These are phyloP conservation scores for Drosophila funebris DNA, from an alignment of 1,140 invertebrate genomes.

Conservation along the genomic window DNA sequence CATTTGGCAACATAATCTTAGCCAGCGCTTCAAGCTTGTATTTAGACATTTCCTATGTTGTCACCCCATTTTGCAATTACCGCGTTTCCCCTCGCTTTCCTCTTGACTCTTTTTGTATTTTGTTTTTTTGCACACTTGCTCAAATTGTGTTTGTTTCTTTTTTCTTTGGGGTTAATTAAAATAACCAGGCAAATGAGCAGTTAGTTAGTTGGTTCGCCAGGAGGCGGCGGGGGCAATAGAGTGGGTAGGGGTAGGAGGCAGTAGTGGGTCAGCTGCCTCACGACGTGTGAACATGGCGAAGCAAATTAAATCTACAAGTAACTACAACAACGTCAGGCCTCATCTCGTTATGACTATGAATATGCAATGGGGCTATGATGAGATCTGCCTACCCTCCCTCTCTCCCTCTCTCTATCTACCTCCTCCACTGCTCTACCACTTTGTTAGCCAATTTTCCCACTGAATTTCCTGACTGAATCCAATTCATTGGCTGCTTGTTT, in stretches of 20 bases:
- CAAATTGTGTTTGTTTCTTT: conserved; percentile 37
- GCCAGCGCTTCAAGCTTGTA: conserved; percentile 21
- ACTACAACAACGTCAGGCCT: not conserved
- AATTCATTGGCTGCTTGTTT: not conserved
- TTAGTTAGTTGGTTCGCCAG: conserved; percentile 28
- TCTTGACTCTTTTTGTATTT: conserved; percentile 3
- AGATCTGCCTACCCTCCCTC: not conserved
- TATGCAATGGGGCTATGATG: conserved; percentile 65
- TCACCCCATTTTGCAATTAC: conserved; percentile 47
- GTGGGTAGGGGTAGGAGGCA: not conserved
- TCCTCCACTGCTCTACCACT: not conserved
- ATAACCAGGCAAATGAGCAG: conserved; percentile 72
- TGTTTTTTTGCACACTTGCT: conserved; percentile 44
- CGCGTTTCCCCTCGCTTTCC: not conserved
- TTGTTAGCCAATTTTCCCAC: not conserved
- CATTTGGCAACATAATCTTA: conserved; percentile 59
- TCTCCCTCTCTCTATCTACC: not conserved
- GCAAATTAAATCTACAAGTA: conserved; percentile 45
- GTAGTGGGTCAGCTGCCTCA: conserved; percentile 40
- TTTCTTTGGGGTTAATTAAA: conserved; percentile 67
- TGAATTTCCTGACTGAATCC: not conserved
- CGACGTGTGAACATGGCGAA: conserved; percentile 43
- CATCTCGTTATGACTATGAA: conserved; percentile 66
- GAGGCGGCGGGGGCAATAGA: not conserved
- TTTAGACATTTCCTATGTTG: conserved; percentile 76